Evolutionary conservation across 2,113 vertebrate species (phyloP).

Genomic region (Ellobius talpinus): DNA sequence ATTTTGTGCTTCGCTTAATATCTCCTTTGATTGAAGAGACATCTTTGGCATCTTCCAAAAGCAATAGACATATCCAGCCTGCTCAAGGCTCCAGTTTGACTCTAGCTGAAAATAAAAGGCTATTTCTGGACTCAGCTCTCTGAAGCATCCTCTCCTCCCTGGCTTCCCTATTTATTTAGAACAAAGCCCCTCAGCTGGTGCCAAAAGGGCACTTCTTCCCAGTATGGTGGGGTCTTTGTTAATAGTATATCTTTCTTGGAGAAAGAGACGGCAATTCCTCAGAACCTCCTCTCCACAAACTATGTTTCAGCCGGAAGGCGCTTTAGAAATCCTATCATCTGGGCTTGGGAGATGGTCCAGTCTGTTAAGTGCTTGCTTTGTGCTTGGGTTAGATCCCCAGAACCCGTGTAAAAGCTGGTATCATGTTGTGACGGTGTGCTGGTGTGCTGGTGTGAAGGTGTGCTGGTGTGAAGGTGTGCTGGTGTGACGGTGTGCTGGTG

Average conservation of each 20-base stretch:
- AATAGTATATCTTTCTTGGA: slow-evolving; percentile 36
- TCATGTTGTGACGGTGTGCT: too few relatives aligned
- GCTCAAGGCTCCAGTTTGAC: slow-evolving; percentile 49
- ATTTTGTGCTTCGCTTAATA: slow-evolving; percentile 58
- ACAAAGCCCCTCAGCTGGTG: neutral
- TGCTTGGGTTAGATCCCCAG: neutral
- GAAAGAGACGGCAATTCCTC: slow-evolving; percentile 1
- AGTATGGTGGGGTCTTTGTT: neutral
- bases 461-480: too few relatives aligned
- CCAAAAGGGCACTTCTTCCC: slow-evolving; percentile 40
- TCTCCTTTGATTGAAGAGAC: slow-evolving; percentile 71
- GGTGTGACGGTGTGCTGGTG: too few relatives aligned
- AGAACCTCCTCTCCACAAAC: neutral
- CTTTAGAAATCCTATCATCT: neutral
- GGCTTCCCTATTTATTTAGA: slow-evolving; percentile 56
- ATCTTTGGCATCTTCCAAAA: slow-evolving; percentile 65
- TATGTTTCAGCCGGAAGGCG: slow-evolving; percentile 2
- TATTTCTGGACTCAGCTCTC: slow-evolving; percentile 64
- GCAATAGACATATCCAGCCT: slow-evolving; percentile 59
- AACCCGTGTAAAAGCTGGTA: neutral
- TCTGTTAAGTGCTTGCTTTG: neutral
- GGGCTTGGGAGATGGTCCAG: neutral
- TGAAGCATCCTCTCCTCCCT: slow-evolving; percentile 11
- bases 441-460: too few relatives aligned
- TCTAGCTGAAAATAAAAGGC: slow-evolving; percentile 71